Conservation (phyloP, 2,113 vertebrate species). For the Grallaria varia region DNA sequence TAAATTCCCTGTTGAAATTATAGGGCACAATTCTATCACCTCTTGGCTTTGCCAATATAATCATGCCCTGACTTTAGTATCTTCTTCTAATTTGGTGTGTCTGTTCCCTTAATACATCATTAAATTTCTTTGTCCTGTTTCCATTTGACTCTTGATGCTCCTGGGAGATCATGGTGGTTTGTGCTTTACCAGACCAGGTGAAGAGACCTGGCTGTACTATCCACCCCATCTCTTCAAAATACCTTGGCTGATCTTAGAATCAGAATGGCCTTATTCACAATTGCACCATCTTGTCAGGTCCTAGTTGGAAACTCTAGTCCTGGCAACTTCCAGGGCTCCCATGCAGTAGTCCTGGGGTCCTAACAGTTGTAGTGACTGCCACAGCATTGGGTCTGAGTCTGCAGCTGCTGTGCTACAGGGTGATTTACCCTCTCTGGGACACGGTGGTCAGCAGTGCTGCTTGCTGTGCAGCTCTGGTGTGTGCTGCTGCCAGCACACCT, state of each 20-base stretch:
- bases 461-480: background rate
- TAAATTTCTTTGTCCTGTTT: background rate
- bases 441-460: background rate
- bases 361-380: background rate
- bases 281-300: background rate
- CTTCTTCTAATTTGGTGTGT: background rate
- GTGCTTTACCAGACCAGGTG: background rate
- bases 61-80: background rate
- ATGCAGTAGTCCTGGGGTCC: background rate
- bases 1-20: constrained; percentile 23
- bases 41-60: background rate
- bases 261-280: background rate
- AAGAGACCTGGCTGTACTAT: background rate
- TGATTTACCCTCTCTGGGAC: background rate
- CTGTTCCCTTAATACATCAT: background rate
- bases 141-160: background rate
- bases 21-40: background rate
- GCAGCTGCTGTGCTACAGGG: background rate
- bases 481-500: background rate
- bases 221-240: background rate
- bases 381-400: background rate
- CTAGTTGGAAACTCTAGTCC: background rate
- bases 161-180: background rate
- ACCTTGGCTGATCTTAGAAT: background rate
- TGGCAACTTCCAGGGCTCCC: background rate